Percentiles rank a stretch among this genome's conserved stretches.
Conservation (phyloP, 2,113 vertebrate species). For the Saccopteryx bilineata region DNA sequence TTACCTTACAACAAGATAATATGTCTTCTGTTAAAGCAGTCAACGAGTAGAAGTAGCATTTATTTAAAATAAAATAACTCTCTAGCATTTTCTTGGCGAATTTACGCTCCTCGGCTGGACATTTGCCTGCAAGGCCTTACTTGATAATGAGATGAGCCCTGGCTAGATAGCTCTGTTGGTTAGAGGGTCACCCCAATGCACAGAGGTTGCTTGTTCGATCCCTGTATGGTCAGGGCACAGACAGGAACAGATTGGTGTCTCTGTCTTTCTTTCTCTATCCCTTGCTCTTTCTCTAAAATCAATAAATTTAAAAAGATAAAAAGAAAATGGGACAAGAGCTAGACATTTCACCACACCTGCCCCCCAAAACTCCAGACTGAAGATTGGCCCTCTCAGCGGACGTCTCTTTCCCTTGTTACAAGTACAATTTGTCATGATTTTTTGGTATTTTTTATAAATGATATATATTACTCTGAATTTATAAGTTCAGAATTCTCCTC, state of each 20-base stretch:
- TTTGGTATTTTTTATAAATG: neutral
- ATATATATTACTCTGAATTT: neutral
- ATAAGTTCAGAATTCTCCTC: neutral
- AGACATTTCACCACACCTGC: neutral
- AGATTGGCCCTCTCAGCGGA: neutral
- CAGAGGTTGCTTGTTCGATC: no score
- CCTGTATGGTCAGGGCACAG: no score
- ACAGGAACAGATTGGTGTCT: no score
- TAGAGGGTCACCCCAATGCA: no score
- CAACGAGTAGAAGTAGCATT: neutral
- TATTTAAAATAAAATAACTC: neutral
- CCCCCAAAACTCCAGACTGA: neutral
- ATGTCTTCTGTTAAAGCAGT: neutral
- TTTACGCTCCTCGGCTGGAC: neutral
- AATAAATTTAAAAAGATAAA: no score
- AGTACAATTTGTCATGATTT: neutral
- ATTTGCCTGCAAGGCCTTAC: neutral
- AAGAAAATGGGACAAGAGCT: neutral
- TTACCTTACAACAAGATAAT: slow-evolving; percentile 15
- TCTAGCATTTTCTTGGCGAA: neutral
- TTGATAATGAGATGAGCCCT: neutral
- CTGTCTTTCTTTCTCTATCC: no score
- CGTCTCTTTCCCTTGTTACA: neutral
- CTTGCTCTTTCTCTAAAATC: no score
- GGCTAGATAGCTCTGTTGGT: no score